A percentile compares a stretch with the other conserved stretches of the same genome.
These are phyloP conservation scores for Apostichopus japonicus DNA, from an alignment of 35 echinoderm and acorn worm species.

Conservation along the genomic window DNA sequence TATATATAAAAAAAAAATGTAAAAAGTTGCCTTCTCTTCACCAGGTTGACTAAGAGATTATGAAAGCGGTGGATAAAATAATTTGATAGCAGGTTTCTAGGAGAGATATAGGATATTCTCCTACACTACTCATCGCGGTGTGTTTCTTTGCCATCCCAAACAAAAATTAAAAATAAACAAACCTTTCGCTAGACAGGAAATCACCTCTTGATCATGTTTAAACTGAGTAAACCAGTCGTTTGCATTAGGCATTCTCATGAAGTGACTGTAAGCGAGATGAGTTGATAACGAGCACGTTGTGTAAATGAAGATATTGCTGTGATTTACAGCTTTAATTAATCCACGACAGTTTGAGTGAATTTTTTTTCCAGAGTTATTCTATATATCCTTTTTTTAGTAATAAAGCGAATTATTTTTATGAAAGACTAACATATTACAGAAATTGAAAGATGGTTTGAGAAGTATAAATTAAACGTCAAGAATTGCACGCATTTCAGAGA, in stretches of 20 bases:
- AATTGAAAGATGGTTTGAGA: too few relatives aligned
- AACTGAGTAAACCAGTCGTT: constrained; percentile 3
- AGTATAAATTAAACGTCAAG: too few relatives aligned
- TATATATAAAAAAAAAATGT: neutral
- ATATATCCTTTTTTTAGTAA: neutral
- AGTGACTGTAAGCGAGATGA: neutral
- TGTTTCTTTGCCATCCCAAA: neutral
- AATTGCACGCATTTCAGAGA: too few relatives aligned
- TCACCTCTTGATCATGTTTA: neutral
- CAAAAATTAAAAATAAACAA: neutral
- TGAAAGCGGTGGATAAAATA: neutral
- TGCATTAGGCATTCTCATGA: neutral
- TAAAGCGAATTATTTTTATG: too few relatives aligned
- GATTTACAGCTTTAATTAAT: neutral
- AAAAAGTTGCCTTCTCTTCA: too few relatives aligned
- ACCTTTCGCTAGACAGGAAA: neutral
- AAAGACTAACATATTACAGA: too few relatives aligned
- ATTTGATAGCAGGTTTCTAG: neutral
- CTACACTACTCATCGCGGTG: neutral
- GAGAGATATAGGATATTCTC: neutral
- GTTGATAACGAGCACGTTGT: neutral
- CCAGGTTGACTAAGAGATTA: too few relatives aligned
- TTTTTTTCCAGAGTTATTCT: neutral
- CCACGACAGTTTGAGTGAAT: neutral
- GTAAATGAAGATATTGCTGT: neutral